Evolutionary conservation across 2,113 vertebrate genomes (phyloP).

Genomic region (Forbesichthys agassizii): DNA sequence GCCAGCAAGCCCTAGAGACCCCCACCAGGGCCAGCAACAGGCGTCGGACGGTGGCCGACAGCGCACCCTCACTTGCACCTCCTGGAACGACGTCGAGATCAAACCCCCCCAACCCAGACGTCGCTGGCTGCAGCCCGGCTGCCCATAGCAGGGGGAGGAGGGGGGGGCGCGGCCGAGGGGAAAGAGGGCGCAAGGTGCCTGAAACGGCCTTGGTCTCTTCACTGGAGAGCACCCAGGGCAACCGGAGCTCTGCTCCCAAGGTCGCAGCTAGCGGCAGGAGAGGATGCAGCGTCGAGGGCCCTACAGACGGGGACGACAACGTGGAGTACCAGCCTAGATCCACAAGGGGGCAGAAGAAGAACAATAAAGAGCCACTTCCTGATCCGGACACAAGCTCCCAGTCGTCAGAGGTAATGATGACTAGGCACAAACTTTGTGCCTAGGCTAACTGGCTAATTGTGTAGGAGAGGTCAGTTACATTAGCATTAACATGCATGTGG

Average conservation of each 20-base stretch:
- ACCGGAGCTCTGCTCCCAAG: conserved; percentile 13
- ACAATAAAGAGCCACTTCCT: background rate
- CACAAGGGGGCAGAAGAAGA: conserved; percentile 55
- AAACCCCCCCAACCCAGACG: conserved; percentile 47
- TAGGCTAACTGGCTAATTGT: too few species aligned
- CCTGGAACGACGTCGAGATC: conserved; percentile 37
- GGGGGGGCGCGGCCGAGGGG: conserved; percentile 42
- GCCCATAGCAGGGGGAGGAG: conserved; percentile 47
- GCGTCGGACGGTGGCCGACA: conserved; percentile 41
- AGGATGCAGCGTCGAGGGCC: conserved; percentile 15
- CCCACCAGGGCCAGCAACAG: conserved; percentile 26
- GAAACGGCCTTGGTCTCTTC: background rate
- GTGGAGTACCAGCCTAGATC: conserved; percentile 17
- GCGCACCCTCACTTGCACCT: conserved; percentile 6
- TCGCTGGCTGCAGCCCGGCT: conserved; percentile 37
- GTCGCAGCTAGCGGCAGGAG: conserved; percentile 36
- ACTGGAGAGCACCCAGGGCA: conserved; percentile 4
- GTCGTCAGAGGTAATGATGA: conserved; percentile 47
- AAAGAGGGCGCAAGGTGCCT: conserved; percentile 40
- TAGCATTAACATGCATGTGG: too few species aligned
- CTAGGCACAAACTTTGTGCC: background rate
- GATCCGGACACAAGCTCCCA: conserved; percentile 14
- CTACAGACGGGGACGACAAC: conserved; percentile 11
- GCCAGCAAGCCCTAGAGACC: background rate
- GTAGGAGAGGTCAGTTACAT: too few species aligned